Evolutionary conservation across 2,797 vertebrate genomes (phyloP), one percentile per base, ranked within the genome.

Genomic region (Spinus pinus): DNA sequence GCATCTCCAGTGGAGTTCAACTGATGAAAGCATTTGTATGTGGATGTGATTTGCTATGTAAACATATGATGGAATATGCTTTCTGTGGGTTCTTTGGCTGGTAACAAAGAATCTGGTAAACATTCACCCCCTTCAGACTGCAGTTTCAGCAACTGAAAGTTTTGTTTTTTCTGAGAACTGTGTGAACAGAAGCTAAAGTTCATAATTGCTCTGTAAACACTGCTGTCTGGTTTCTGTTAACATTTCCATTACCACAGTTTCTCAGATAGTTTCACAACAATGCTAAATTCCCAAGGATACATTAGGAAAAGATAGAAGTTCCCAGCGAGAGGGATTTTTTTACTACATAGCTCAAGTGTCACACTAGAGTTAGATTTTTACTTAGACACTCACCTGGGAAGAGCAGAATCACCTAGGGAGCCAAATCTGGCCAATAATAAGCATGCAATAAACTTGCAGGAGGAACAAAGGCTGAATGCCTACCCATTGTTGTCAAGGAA

Each of bases 111-210:
- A 83, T 73, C 75, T 86, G 54, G 80, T 95, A 94, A 96, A 94
- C 50, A 81, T 77, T 93, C 47, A 80, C 56, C 70, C 79, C 24
- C 86, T 94, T 93, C 91, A 95, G 73, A 93, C 60, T 85, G 92
- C 69, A 94, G 61, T 83, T 95, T 95, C 73, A 93, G 90, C 65
- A 90, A 79, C 56, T 72, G 62, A 47, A 95, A 92, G 53, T 92
- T 70, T 96, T 94, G 14, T 46, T 57, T 94, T 94, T 95, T 75
- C 91, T 97, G 79, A 90, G 88, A 95, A 94, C 64, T 88, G 58
- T 93, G 80, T 88, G 88, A 97, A 96, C 70, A 96, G 95, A 84
- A 97, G 83, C 51, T 85, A 57, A 73, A 91, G 95, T 95, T 96
- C 84, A n/a, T 88, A 90, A 94, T 27, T 91, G 79, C 73, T 78